phyloP scores from a whole-genome alignment of 2,888 invertebrate genomes.

The Nomada ruficornis region DNA sequence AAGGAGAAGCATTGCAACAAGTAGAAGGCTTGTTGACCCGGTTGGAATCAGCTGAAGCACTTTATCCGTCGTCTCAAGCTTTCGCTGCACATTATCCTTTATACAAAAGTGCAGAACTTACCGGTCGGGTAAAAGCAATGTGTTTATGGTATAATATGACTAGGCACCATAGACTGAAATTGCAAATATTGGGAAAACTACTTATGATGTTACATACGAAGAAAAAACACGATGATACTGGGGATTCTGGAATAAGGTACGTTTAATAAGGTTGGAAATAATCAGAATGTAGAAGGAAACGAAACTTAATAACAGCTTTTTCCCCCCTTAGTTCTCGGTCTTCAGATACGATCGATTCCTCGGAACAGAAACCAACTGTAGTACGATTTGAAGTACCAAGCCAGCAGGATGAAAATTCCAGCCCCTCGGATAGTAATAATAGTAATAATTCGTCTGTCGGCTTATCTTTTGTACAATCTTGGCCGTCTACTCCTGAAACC shows the following conservation, averaged over 20 bases:
- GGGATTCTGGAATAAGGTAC: constrained; percentile 78
- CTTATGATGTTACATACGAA: constrained; percentile 84
- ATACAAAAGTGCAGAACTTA: constrained; percentile 88
- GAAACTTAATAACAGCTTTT: constrained; percentile 1
- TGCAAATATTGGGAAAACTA: constrained; percentile 90
- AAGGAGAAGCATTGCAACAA: constrained; percentile 90
- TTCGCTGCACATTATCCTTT: constrained; percentile 91
- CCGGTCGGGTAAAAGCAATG: constrained; percentile 91
- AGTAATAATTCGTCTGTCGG: constrained; percentile 78
- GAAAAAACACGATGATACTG: constrained; percentile 74
- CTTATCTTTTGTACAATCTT: constrained; percentile 72
- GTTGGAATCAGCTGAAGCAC: constrained; percentile 90
- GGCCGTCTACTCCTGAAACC: constrained; percentile 76
- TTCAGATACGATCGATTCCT: constrained; percentile 74
- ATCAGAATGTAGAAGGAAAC: not conserved
- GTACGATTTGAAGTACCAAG: constrained; percentile 76
- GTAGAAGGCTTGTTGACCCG: constrained; percentile 90
- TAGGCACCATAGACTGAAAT: constrained; percentile 92
- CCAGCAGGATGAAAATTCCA: constrained; percentile 78
- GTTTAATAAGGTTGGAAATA: not conserved
- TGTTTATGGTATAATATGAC: constrained; percentile 97
- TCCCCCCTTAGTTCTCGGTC: constrained; percentile 74
- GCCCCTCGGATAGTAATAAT: constrained; percentile 85
- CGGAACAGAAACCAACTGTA: constrained; percentile 67
- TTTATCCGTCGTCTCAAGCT: constrained; percentile 93